Conservation (phyloP, 1,140 invertebrate species). For the Drosophila neocordata region DNA sequence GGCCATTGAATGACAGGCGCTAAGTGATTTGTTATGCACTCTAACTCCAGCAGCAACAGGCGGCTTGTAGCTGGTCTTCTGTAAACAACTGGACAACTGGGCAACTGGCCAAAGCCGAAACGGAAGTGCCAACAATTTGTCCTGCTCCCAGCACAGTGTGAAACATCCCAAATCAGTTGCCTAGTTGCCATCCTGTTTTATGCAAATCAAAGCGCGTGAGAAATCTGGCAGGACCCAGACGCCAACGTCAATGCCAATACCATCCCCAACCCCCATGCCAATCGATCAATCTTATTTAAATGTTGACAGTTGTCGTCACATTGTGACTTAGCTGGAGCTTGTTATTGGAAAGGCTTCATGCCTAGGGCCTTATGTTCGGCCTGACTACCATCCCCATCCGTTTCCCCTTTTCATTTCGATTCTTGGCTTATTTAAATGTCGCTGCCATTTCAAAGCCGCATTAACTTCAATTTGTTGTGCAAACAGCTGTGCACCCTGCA, state of each 20-base stretch:
- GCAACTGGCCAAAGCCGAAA: slow-evolving; percentile 51
- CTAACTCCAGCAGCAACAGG: slow-evolving; percentile 24
- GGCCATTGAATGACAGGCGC: slow-evolving; percentile 65
- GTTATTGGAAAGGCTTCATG: slow-evolving; percentile 61
- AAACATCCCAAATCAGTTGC: slow-evolving; percentile 23
- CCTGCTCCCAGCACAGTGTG: slow-evolving; percentile 23
- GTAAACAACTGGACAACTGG: slow-evolving; percentile 46
- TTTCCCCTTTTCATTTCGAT: background rate
- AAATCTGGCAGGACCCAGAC: slow-evolving; percentile 33
- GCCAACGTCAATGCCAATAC: slow-evolving; percentile 18
- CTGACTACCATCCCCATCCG: background rate
- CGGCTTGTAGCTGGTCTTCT: slow-evolving; percentile 43
- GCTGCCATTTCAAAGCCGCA: slow-evolving; percentile 60
- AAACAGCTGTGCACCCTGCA: slow-evolving; percentile 62
- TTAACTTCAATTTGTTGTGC: slow-evolving; percentile 75
- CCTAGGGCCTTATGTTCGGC: background rate
- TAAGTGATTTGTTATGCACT: slow-evolving; percentile 77
- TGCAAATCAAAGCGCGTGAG: slow-evolving; percentile 56
- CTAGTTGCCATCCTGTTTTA: slow-evolving; percentile 37
- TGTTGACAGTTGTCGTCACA: slow-evolving; percentile 77
- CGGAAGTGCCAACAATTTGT: slow-evolving; percentile 70
- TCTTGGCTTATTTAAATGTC: slow-evolving; percentile 53
- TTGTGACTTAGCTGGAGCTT: slow-evolving; percentile 55
- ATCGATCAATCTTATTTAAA: slow-evolving; percentile 82
- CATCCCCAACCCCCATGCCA: slow-evolving; percentile 50